Evolutionary conservation across 2,113 vertebrate species (phyloP), one percentile per base, ranked within the genome.

Genomic region (Brienomyrus longianalis): DNA sequence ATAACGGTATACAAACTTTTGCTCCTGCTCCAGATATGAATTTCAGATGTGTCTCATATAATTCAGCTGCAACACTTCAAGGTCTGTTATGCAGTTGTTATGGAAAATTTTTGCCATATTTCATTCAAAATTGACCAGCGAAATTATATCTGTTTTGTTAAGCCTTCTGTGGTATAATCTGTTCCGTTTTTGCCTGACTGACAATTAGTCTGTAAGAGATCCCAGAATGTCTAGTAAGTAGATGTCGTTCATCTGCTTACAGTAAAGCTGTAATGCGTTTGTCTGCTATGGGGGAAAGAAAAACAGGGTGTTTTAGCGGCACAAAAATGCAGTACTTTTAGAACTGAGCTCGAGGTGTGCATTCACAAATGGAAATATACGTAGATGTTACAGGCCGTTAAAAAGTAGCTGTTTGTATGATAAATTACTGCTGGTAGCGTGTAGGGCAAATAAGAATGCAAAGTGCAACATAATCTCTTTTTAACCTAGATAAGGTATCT

Each of bases 401-500:
- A 86, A 50, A 52, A 51, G n/a, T 86, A n/a, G 84, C 84, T 52
- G 13, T 87, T 27, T 54, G 31, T 87, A 17, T 54, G 85, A 87
- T 35, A 39, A 87, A 87, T 87, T 17, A 54, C 48, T 87, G 48
- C 11, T 35, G 27, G 85, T 54, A 39, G 70, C 7, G 70, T 87
- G 13, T 56, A 27, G 47, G 85, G 13, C 51, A 48, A 87, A 87
- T 54, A 87, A 35, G 48, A 87, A 87, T 84, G 39, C 50, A 87
- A 54, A 84, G 39, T 84, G 83, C 83, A 87, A 15, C 56, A 54
- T 87, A 56, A 87, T 87, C 85, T 87, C 85, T 48, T 87, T 54
- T 54, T 87, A 87, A 87, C 85, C 85, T 87, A 87, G 85, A 54
- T 87, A 54, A 87, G 51, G 13, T 54, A 15, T 56, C 48, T 31